Evolutionary conservation across 64 coral and sea anemone genomes (phyloP).

Genomic region (Porites lutea): DNA sequence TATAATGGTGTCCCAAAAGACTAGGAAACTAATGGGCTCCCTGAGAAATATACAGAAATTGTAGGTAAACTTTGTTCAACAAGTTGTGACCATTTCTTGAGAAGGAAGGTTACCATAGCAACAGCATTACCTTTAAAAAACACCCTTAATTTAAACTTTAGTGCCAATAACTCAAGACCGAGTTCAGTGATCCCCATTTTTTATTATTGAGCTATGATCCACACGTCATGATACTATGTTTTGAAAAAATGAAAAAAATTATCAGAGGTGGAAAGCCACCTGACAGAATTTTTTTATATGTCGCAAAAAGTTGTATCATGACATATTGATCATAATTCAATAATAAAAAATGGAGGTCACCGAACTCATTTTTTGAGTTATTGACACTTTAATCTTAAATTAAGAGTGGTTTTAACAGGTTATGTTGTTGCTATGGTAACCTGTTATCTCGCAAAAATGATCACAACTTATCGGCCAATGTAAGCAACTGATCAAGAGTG

Average conservation of each 20-base stretch:
- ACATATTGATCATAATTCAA: constrained; percentile 7
- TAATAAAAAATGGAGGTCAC: not conserved
- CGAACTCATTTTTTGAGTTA: not conserved
- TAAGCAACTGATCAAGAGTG: not conserved
- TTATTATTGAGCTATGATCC: too few relatives aligned
- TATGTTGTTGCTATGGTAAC: constrained; percentile 4
- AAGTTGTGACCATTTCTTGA: too few relatives aligned
- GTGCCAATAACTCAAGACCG: too few relatives aligned
- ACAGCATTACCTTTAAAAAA: too few relatives aligned
- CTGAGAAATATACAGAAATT: too few relatives aligned
- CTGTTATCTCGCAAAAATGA: not conserved
- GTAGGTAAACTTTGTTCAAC: too few relatives aligned
- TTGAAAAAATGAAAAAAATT: not conserved
- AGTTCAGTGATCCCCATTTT: too few relatives aligned
- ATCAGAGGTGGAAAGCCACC: not conserved
- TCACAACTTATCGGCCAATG: constrained; percentile 6
- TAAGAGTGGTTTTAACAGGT: not conserved
- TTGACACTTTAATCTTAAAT: constrained; percentile 3
- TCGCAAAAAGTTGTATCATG: not conserved
- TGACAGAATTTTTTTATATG: not conserved
- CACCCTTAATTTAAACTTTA: too few relatives aligned
- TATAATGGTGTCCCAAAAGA: not conserved
- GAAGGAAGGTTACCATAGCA: too few relatives aligned
- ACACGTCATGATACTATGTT: not conserved
- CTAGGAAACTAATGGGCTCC: too few relatives aligned